Conservation (phyloP, 2,888 invertebrate genomes). For the Trileptium ribeirensis region DNA sequence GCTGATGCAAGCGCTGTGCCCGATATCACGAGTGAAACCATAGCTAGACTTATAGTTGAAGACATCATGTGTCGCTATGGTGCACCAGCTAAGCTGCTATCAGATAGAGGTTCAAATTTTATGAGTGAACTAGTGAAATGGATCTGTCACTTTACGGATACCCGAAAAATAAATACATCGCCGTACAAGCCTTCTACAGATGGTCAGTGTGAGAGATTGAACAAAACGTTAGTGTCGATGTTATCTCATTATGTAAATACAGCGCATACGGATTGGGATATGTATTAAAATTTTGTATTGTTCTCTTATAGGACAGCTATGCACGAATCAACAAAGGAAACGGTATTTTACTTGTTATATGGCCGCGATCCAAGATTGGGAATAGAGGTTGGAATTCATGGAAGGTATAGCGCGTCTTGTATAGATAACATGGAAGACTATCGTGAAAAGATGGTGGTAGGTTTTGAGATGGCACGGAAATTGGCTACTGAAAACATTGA, state of each 20-base stretch:
- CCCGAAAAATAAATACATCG: slow-evolving; percentile 7
- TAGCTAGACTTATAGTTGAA: slow-evolving; percentile 11
- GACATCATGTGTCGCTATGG: slow-evolving; percentile 12
- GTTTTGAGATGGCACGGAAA: no score
- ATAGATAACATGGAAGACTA: no score
- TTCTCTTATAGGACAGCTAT: slow-evolving; percentile 12
- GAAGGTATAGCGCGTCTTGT: no score
- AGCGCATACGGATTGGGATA: slow-evolving; percentile 18
- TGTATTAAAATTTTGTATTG: not conserved
- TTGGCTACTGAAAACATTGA: no score
- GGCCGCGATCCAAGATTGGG: slow-evolving; percentile 19
- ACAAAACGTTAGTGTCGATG: slow-evolving; percentile 16
- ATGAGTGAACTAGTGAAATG: not conserved
- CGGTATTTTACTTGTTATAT: slow-evolving; percentile 12
- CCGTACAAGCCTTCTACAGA: slow-evolving; percentile 8
- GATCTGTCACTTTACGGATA: slow-evolving; percentile 1
- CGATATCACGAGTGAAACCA: not conserved
- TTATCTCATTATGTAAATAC: slow-evolving; percentile 7
- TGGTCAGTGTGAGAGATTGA: no score
- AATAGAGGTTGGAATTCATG: slow-evolving; percentile 12
- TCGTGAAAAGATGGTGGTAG: no score
- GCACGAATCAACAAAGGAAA: slow-evolving; percentile 8
- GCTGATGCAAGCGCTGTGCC: slow-evolving; percentile 4
- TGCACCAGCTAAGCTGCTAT: not conserved
- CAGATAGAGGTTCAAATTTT: slow-evolving; percentile 15